A percentile compares a stretch with the other conserved stretches of the same genome.
These are phyloP conservation scores for Cepaea hortensis DNA, from an alignment of 2,888 invertebrate species.

Conservation along the genomic window DNA sequence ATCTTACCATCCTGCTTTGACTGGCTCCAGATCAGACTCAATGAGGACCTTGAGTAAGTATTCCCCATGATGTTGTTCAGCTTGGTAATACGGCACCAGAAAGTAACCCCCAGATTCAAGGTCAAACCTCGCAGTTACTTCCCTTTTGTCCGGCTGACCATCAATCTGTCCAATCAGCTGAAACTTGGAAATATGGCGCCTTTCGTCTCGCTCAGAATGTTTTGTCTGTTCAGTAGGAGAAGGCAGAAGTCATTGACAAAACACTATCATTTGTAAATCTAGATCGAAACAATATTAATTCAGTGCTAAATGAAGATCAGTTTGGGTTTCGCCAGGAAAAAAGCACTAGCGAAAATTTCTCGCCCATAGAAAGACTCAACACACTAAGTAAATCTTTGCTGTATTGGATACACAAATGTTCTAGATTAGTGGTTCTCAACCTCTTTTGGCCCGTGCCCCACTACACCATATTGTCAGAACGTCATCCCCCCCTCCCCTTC, in stretches of 20 bases:
- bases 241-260: neutral
- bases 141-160: slow-evolving; percentile 62
- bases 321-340: neutral
- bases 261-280: neutral
- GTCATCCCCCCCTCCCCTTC: no score
- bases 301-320: neutral
- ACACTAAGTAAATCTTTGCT: no score
- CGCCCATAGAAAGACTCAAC: no score
- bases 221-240: slow-evolving; percentile 60
- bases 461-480: no score
- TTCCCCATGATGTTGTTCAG: slow-evolving; percentile 65
- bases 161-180: slow-evolving; percentile 60
- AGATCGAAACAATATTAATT: neutral
- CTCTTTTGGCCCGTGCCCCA: no score
- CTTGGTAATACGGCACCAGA: slow-evolving; percentile 68
- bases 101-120: slow-evolving; percentile 72
- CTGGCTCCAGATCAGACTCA: slow-evolving; percentile 63
- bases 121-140: slow-evolving; percentile 66
- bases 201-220: slow-evolving; percentile 66
- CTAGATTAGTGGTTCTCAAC: no score
- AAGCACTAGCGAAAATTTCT: no score
- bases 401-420: no score
- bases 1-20: slow-evolving; percentile 69
- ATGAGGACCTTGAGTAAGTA: slow-evolving; percentile 69
- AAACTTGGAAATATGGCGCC: slow-evolving; percentile 65